Conservation (phyloP, 2,113 vertebrate genomes). For the Microtus richardsoni region DNA sequence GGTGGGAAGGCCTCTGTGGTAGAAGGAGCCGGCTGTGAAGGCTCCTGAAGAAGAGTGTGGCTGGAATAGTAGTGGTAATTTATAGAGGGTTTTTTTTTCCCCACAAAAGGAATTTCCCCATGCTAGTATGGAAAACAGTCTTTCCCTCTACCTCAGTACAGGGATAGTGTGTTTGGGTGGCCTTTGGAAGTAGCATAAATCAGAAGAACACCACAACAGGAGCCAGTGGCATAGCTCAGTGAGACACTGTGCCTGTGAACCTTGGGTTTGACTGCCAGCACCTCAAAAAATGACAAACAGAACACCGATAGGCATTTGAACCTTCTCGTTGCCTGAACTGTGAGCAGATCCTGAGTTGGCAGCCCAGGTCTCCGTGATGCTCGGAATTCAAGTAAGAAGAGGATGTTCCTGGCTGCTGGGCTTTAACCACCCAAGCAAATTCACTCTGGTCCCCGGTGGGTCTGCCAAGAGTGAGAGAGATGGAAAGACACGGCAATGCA, state of each 20-base stretch:
- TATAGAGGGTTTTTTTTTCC: neutral
- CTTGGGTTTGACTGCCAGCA: neutral
- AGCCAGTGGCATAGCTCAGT: neutral
- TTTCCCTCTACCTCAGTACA: neutral
- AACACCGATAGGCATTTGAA: neutral
- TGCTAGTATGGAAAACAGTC: neutral
- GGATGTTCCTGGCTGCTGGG: neutral
- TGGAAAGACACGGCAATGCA: neutral
- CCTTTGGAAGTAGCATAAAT: conserved; percentile 2
- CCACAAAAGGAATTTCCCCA: neutral
- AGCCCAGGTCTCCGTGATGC: neutral
- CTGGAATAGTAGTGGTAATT: neutral
- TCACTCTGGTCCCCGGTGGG: neutral
- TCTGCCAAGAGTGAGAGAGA: neutral
- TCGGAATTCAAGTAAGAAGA: neutral
- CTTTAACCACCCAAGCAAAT: neutral
- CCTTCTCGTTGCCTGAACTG: conserved; percentile 21
- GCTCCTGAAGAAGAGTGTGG: neutral
- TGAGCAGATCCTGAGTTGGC: neutral
- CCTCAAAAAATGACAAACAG: neutral
- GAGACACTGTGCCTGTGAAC: neutral
- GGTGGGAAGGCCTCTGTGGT: neutral
- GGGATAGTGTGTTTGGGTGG: neutral
- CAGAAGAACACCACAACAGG: neutral
- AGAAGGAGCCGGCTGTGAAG: neutral